Evolutionary conservation across 1,140 invertebrate species (phyloP).

Genomic region (Notospermus geniculatus): DNA sequence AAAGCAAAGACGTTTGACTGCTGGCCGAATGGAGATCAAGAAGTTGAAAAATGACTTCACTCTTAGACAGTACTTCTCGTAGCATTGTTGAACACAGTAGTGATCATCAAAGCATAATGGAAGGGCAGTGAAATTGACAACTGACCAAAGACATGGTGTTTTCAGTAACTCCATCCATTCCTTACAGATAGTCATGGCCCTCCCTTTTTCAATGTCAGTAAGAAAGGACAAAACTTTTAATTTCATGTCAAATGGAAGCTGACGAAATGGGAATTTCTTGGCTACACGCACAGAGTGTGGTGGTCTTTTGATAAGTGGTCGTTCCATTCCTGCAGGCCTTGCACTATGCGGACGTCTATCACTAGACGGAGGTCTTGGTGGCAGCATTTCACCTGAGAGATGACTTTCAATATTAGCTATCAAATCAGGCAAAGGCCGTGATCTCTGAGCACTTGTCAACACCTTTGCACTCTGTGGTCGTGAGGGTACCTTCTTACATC

Average conservation of each 20-base stretch:
- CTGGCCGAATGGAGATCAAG: constrained; percentile 31
- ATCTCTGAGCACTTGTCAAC: no score
- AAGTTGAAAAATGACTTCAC: constrained; percentile 34
- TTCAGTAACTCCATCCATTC: constrained; percentile 38
- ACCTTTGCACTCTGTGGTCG: no score
- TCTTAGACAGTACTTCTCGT: constrained; percentile 38
- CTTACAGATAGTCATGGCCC: constrained; percentile 31
- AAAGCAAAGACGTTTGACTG: constrained; percentile 42
- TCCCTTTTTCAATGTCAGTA: constrained; percentile 37
- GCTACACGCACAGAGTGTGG: background rate
- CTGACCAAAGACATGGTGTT: constrained; percentile 39
- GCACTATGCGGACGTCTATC: no score
- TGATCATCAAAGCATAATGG: constrained; percentile 35
- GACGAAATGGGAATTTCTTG: constrained; percentile 38
- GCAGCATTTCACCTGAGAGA: background rate
- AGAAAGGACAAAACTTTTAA: constrained; percentile 47
- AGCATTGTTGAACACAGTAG: constrained; percentile 30
- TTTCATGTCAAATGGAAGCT: constrained; percentile 43
- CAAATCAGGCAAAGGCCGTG: no score
- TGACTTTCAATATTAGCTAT: no score
- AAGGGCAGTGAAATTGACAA: constrained; percentile 39
- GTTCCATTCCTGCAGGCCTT: background rate
- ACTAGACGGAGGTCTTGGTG: background rate
- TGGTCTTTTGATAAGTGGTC: background rate
- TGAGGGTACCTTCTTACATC: no score